Conservation (phyloP, 2,888 invertebrate genomes). For the Mechanitis messenoides region DNA sequence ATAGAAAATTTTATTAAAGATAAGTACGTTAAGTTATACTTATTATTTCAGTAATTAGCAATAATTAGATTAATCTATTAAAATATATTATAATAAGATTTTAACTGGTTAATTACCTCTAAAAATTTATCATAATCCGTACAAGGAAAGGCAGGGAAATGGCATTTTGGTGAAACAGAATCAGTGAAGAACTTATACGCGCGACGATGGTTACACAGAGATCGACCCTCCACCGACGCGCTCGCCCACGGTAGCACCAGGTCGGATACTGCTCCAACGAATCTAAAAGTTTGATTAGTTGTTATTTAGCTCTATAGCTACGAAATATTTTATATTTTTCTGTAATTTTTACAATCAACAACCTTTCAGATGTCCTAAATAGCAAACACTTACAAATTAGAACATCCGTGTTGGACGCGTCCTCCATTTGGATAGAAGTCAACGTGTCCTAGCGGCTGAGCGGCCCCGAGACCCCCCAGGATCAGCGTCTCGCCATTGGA, state of each 20-base stretch:
- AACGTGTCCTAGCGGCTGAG: slow-evolving; percentile 94
- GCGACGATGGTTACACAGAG: slow-evolving; percentile 93
- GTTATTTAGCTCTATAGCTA: background rate
- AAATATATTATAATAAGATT: too few species aligned
- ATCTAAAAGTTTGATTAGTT: slow-evolving; percentile 50
- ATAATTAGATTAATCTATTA: too few species aligned
- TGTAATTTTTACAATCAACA: too few species aligned
- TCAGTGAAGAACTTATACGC: slow-evolving; percentile 97
- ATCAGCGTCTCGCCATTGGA: slow-evolving; percentile 95
- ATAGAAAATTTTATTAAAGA: too few species aligned
- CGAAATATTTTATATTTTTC: too few species aligned
- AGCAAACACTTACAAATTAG: slow-evolving; percentile 78
- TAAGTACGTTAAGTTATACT: too few species aligned
- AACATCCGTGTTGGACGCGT: slow-evolving; percentile 93
- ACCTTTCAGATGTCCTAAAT: slow-evolving; percentile 62
- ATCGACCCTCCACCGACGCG: slow-evolving; percentile 83
- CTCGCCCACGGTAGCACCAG: slow-evolving; percentile 89
- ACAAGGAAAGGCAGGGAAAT: slow-evolving; percentile 94
- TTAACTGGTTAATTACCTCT: slow-evolving; percentile 50
- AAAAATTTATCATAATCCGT: slow-evolving; percentile 89
- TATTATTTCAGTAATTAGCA: too few species aligned
- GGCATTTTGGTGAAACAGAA: slow-evolving; percentile 92
- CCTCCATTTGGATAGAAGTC: slow-evolving; percentile 96
- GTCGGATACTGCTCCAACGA: slow-evolving; percentile 93
- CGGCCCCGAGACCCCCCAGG: slow-evolving; percentile 90